These are phyloP conservation scores for Labrus mixtus DNA, from an alignment of 2,113 vertebrate genomes.

Conservation along the genomic window DNA sequence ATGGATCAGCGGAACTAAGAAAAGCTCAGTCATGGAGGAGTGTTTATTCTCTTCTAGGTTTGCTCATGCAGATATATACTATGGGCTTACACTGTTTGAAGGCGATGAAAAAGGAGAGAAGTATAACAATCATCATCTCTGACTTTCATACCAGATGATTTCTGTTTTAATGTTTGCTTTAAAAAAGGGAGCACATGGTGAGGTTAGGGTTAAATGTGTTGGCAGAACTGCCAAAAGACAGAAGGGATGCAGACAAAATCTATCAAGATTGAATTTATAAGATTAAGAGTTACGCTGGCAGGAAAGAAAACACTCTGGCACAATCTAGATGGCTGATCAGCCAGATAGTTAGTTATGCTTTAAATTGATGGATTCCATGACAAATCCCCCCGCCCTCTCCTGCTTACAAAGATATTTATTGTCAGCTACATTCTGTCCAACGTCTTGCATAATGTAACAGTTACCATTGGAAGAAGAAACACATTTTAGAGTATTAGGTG, in stretches of 20 bases:
- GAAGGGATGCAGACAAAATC: not conserved
- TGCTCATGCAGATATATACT: constrained; percentile 45
- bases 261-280: not conserved
- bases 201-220: not conserved
- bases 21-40: constrained; percentile 50
- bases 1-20: constrained; percentile 60
- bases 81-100: not conserved
- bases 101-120: too few species aligned
- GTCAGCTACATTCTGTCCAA: not conserved
- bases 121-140: too few species aligned
- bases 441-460: not conserved
- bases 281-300: not conserved
- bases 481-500: not conserved
- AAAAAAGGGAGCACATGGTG: too few species aligned
- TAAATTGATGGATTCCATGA: not conserved
- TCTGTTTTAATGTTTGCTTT: not conserved
- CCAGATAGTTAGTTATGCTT: constrained; percentile 7
- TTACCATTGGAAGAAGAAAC: not conserved
- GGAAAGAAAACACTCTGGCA: not conserved
- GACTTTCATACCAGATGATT: not conserved
- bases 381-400: not conserved
- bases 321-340: constrained; percentile 17
- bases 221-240: too few species aligned
- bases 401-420: not conserved
- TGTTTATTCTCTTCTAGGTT: constrained; percentile 24